Evolutionary conservation across 2,888 invertebrate species (phyloP), one percentile per base, ranked within the genome.

Genomic region (Dryobota labecula): DNA sequence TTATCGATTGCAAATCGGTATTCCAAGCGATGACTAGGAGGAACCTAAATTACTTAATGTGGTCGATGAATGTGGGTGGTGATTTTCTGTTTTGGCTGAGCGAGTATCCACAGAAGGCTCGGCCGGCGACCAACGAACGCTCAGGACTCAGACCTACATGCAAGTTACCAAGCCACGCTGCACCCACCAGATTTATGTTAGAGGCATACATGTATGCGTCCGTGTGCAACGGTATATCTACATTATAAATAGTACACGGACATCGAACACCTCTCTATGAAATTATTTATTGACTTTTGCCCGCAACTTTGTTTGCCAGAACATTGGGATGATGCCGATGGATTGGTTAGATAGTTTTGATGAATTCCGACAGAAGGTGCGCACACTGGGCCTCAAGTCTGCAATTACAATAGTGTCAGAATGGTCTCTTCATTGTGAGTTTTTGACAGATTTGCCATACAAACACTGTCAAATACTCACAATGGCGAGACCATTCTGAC

Each of bases 1-100:
- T 93, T 92, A 92, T 86, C 80, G 87, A 88, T 87, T 79, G 82
- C 78, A 66, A 73, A 73, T 82, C 73, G 70, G 73, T 82, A 78
- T 82, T 83, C 76, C 67, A 76, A 73, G 73, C 73, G 78, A 81
- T 80, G 78, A 78, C 84, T 80, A 70, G 49, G 58, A 78, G 57
- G 76, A 72, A 78, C 73, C 75, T 72, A 82, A 82, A 82, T 78
- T 76, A 73, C 64, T 78, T 71, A 73, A 79, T 69, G 63, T 73
- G 58, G 74, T 66, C 49, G 64, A 49, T 64, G 43, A 53, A 71
- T 67, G 76, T 80, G 67, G 75, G 80, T 58, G 76, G 76, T 54
- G 69, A 70, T 78, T 78, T 73, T 77, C 78, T 84, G 75, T 83
- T 86, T 88, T 87, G 83, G 87, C 78, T 83, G 78, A 76, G 80